Base-by-base conservation (phyloP, 1,140 invertebrate genomes). In the Euglossa dilemma region DNA sequence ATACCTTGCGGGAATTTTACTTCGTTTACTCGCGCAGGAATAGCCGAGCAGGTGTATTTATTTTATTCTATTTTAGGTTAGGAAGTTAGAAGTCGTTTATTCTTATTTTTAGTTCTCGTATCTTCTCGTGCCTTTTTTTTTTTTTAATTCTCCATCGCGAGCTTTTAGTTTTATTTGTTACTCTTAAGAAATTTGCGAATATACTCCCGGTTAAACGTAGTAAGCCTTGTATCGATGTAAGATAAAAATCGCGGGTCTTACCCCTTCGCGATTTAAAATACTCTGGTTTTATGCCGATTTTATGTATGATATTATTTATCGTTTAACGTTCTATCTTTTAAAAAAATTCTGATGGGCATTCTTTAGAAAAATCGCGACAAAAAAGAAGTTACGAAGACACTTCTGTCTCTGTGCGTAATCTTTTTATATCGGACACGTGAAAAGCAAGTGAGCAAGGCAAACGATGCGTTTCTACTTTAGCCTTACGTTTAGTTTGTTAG, bases 271-370 rank as follows among this genome's bases (percentile, higher is more conserved):
- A 70, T 28, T 70, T 11, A 28, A 70, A 28, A 50, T 70, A 70
- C 20, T 70, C 47, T 25, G 6, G 20, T 18, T 52, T 23, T 43
- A 43, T 20, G 12, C 18, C 11, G n/a, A 18, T 0, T 36, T 43
- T 36, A 0, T n/a, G 36, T 36, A 36, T 36, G 36, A 36, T 36
- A 36, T 64, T n/a, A 43, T 36, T 5, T 64, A 64, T 64, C 4
- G 8, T 64, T 43, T 43, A 36, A 64, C n/a, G 11, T 23, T n/a
- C 63, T 36, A 1, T 36, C 14, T 14, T 47, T 36, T 56, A 9
- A 36, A 36, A 56, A 69, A 20, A 52, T 3, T 72, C n/a, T 72
- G 23, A 54, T 72, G 70, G 70, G 70, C 70, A 72, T 72, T 72
- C 50, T 47, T 54, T 54, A 54, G 12, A 36, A 54, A 36, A 54